Evolutionary conservation across 2,797 vertebrate genomes (phyloP).

Genomic region (Pipistrellus nathusii): DNA sequence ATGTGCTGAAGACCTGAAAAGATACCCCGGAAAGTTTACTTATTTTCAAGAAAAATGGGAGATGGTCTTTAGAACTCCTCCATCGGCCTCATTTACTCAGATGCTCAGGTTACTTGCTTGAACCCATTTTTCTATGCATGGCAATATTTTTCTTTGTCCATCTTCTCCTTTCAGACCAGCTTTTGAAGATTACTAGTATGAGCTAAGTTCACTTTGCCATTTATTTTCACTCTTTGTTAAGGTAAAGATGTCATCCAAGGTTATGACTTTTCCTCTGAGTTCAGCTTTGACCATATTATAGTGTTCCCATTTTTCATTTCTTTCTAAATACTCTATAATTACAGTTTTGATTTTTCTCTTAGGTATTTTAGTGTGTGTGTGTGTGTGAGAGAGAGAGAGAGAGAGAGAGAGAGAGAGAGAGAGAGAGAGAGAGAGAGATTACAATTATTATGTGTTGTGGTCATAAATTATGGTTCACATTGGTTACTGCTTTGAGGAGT

Average conservation of each 20-base stretch:
- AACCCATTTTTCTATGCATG: neutral
- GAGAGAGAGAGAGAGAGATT: neutral
- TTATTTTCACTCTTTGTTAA: conserved; percentile 43
- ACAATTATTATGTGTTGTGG: neutral
- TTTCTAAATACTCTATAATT: conserved; percentile 34
- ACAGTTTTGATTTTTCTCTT: conserved; percentile 30
- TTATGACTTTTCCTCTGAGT: conserved; percentile 57
- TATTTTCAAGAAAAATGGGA: neutral
- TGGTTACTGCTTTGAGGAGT: conserved; percentile 31
- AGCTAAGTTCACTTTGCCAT: neutral
- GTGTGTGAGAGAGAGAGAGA: neutral
- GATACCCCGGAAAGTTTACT: neutral
- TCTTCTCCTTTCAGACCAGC: neutral
- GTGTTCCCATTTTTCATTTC: neutral
- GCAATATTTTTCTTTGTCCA: conserved; percentile 6
- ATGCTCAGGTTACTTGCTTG: neutral
- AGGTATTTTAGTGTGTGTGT: neutral
- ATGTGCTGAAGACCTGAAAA: conserved; percentile 29
- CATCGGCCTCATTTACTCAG: neutral
- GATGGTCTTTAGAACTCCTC: neutral
- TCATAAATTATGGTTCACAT: neutral
- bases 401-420: no score
- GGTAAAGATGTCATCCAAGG: neutral
- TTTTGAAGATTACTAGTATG: neutral
- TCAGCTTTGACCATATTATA: conserved; percentile 16